A percentile compares a stretch with the other conserved stretches of the same genome.
phyloP scores from a whole-genome alignment of 1,140 invertebrate genomes.

The Rhysida immarginata region DNA sequence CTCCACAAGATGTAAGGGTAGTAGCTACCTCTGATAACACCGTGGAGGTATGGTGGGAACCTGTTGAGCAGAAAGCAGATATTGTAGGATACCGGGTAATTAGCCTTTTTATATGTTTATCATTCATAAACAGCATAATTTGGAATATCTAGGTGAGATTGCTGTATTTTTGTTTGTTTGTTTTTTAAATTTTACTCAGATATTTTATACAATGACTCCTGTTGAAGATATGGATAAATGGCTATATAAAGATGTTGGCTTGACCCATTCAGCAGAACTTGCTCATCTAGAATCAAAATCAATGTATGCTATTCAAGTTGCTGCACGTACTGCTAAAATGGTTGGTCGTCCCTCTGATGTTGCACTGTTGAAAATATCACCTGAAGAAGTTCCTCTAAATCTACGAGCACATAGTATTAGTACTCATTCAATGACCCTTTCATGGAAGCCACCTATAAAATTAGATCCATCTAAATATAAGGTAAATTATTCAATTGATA shows the following conservation, averaged over 20 bases:
- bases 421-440: conserved; percentile 41
- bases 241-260: conserved; percentile 63
- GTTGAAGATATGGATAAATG: conserved; percentile 84
- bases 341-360: conserved; percentile 41
- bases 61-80: conserved; percentile 59
- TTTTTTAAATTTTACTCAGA: too few species aligned
- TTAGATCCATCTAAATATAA: conserved; percentile 78
- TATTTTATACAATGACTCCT: conserved; percentile 82
- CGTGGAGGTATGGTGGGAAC: conserved; percentile 82
- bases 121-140: not conserved
- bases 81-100: conserved; percentile 61
- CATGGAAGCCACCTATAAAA: conserved; percentile 82
- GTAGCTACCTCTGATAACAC: conserved; percentile 81
- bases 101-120: not conserved
- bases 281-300: conserved; percentile 78
- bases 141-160: not conserved
- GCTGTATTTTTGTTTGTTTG: not conserved
- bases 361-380: conserved; percentile 70
- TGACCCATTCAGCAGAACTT: conserved; percentile 79
- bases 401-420: conserved; percentile 64
- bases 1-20: conserved; percentile 75
- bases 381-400: conserved; percentile 77
- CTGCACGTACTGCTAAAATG: conserved; percentile 50
- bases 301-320: conserved; percentile 82
- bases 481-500: conserved; percentile 22